phyloP scores from a whole-genome alignment of 2,113 vertebrate genomes.

The Etheostoma cragini region DNA sequence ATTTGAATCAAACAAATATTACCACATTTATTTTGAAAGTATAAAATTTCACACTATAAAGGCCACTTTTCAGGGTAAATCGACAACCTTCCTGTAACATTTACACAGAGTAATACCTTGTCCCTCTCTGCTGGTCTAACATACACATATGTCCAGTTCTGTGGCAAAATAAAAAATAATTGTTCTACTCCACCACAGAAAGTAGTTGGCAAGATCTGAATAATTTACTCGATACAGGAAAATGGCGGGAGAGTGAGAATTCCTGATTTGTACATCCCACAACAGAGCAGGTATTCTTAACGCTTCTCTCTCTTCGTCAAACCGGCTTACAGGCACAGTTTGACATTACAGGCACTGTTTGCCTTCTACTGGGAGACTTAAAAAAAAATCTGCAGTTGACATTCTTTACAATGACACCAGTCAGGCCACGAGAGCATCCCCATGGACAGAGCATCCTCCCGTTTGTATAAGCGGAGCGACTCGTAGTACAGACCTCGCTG shows the following conservation, averaged over 20 bases:
- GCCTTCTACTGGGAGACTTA: conserved; percentile 80
- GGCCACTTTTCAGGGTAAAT: conserved; percentile 88
- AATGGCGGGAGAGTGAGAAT: conserved; percentile 82
- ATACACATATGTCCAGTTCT: conserved; percentile 74
- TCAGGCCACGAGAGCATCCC: conserved; percentile 69
- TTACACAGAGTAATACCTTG: conserved; percentile 80
- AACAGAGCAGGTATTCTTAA: conserved; percentile 76
- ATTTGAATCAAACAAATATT: conserved; percentile 85
- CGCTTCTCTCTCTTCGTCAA: conserved; percentile 69
- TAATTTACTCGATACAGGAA: conserved; percentile 82
- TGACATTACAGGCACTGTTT: conserved; percentile 85
- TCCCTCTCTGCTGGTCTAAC: conserved; percentile 76
- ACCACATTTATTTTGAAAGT: conserved; percentile 90
- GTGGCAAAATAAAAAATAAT: conserved; percentile 76
- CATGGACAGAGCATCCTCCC: conserved; percentile 62
- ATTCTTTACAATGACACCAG: conserved; percentile 85
- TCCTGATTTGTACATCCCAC: conserved; percentile 80
- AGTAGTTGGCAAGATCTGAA: conserved; percentile 80
- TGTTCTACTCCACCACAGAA: conserved; percentile 82
- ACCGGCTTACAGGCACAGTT: conserved; percentile 85
- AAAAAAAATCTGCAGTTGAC: conserved; percentile 79
- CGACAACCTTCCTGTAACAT: conserved; percentile 80
- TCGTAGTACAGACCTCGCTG: conserved; percentile 47
- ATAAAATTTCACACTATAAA: conserved; percentile 90
- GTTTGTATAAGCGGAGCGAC: conserved; percentile 54